Base-by-base conservation (phyloP, 1,140 invertebrate genomes). In the Luehdorfia chinensis region DNA sequence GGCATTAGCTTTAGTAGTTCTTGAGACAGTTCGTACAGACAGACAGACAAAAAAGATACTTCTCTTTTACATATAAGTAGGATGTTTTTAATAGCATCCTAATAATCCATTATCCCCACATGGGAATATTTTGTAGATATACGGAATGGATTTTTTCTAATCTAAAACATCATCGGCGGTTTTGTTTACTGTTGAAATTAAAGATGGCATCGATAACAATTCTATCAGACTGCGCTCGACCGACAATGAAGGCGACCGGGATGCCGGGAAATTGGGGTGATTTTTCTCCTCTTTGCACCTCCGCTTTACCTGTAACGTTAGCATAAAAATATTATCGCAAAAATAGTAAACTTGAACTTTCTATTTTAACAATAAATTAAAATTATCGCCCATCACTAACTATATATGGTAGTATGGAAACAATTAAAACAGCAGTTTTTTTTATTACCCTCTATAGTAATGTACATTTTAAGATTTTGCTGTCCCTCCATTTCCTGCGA, bases 171-270 rank as follows among this genome's bases (percentile, higher is more conserved):
- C 11, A 48, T 50, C 16, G 39, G 33, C 31, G 50, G 58, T 58
- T 59, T 59, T 79, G 68, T 76, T 77, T 72, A 52, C 50, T 61
- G 49, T 54, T 61, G 64, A 80, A 84, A 84, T 86, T 84, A 80
- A 84, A 86, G 81, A 86, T 86, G 70, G 66, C 74, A 75, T 77
- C 65, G 83, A 85, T 83, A 87, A 81, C 75, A 81, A 67, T 83
- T 83, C 75, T 75, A 85, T 86, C 76, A 84, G 63, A 58, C 51
- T 39, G 61, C 55, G 53, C 55, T 63, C 63, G 51, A 59, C 57
- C 71, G 67, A 75, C 67, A 66, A 67, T 68, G 56, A 64, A 57
- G 59, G 59, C 61, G 55, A 28, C 59, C 50, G 51, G 61, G 37
- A 54, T 41, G 47, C 12, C 47, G 59, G 77, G 80, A 84, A 84